phyloP scores from a whole-genome alignment of 1,140 invertebrate genomes.

The Pogonus chalceus region DNA sequence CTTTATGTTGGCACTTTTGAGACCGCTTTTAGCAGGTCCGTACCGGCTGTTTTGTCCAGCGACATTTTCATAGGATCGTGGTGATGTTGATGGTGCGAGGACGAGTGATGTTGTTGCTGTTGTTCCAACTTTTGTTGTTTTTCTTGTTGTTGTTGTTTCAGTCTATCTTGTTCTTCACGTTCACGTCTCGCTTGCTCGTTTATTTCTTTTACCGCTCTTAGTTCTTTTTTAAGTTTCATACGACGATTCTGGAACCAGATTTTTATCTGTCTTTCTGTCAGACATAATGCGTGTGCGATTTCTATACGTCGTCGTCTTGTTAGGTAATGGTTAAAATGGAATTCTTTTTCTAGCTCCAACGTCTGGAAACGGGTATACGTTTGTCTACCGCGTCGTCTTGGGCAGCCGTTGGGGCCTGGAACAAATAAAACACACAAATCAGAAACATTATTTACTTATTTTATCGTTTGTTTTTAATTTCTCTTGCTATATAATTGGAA shows the following conservation, averaged over 20 bases:
- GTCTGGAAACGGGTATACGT: slow-evolving; percentile 95
- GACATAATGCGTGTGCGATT: slow-evolving; percentile 90
- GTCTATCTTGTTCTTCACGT: slow-evolving; percentile 79
- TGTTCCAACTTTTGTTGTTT: slow-evolving; percentile 57
- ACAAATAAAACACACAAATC: slow-evolving; percentile 29
- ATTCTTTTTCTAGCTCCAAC: slow-evolving; percentile 93
- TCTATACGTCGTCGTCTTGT: slow-evolving; percentile 91
- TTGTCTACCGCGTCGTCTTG: slow-evolving; percentile 83
- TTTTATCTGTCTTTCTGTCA: slow-evolving; percentile 94
- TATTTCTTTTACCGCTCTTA: slow-evolving; percentile 86
- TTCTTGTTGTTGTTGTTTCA: slow-evolving; percentile 81
- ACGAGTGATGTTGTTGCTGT: slow-evolving; percentile 29
- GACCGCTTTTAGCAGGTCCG: slow-evolving; percentile 33
- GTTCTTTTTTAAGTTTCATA: slow-evolving; percentile 97
- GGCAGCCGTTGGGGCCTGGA: slow-evolving; percentile 93
- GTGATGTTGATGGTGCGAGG: slow-evolving; percentile 51
- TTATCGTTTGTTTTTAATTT: no score
- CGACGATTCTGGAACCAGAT: slow-evolving; percentile 96
- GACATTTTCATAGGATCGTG: slow-evolving; percentile 44
- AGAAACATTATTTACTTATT: slow-evolving; percentile 13
- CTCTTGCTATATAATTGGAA: no score
- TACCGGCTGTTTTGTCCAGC: slow-evolving; percentile 29
- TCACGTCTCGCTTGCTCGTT: slow-evolving; percentile 87
- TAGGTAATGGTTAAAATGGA: slow-evolving; percentile 96
- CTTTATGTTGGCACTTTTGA: slow-evolving; percentile 41